Base-by-base conservation (phyloP, 2,113 vertebrate genomes). In the Spilogale gracilis region DNA sequence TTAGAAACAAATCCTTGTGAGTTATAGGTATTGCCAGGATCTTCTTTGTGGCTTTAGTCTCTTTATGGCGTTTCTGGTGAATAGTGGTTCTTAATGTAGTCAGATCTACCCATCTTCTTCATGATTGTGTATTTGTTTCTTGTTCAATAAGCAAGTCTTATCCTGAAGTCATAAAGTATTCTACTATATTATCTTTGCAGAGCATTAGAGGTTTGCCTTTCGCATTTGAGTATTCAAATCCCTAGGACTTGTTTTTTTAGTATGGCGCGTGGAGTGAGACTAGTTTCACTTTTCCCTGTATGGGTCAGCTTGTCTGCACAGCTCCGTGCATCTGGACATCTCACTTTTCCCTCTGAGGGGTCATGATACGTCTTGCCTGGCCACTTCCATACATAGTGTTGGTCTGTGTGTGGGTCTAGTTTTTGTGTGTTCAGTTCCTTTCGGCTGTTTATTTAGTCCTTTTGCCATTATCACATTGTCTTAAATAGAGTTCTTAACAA, bases 401-500 rank as follows among this genome's bases (percentile, higher is more conserved):
- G 4, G 0, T 78, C 14, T 91, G 43, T 43, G 32, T 74, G 20
- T 5, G 25, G 30, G 20, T 43, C 21, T 71, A 0, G 27, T 82
- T 74, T 92, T 92, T 88, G 14, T 25, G 0, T 63, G 0, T 87
- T 82, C 2, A 45, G 3, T 82, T 96, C 32, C 43, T n/a, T 91
- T 30, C 7, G 7, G 45, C 58, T 90, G 0, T 76, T 80, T 87
- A 52, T 82, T 89, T 38, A 45, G 2, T 48, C 10, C 10, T 90
- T 58, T 69, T 79, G 30, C 30, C 30, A 17, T 52, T 58, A 63
- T 67, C 45, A 74, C 12, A 1, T 61, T 96, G 74, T 80, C 21
- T 74, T 71, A 60, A 71, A 43, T 79, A 87, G 3, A 25, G 48
- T 84, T 97, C 97, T 91, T 73, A 94, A 67, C 54, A 79, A 61